Percentiles rank a stretch among this genome's conserved stretches.
Conservation (phyloP, 2,888 invertebrate genomes). For the Pantelozetes paolii region DNA sequence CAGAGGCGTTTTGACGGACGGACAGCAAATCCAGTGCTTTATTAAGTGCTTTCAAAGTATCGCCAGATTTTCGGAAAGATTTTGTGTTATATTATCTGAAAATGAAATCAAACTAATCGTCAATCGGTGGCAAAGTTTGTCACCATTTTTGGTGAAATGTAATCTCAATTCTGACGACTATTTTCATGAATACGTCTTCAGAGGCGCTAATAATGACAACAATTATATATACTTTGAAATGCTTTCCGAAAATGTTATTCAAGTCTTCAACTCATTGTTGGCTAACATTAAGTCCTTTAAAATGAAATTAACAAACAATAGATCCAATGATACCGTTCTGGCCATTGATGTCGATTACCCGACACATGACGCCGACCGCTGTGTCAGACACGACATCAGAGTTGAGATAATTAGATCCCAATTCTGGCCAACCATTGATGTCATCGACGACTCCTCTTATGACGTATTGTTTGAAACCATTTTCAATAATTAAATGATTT, state of each 20-base stretch:
- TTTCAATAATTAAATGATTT: background rate
- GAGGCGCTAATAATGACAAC: background rate
- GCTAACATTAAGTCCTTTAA: slow-evolving; percentile 3
- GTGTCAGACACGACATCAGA: background rate
- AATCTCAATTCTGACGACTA: background rate
- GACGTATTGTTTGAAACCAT: background rate
- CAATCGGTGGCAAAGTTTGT: background rate
- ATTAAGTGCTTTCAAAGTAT: background rate
- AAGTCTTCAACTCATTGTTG: background rate
- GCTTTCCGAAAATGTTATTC: background rate
- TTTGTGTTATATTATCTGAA: background rate
- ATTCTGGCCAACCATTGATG: background rate
- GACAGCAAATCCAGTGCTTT: background rate
- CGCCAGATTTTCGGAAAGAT: background rate
- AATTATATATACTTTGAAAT: background rate
- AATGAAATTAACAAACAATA: background rate
- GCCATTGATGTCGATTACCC: slow-evolving; percentile 9
- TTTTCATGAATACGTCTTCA: background rate
- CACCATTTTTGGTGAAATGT: slow-evolving; percentile 2
- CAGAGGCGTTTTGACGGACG: background rate
- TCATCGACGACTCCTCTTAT: background rate
- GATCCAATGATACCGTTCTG: background rate
- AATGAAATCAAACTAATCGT: background rate
- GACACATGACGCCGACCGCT: slow-evolving; percentile 12
- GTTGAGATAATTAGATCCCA: background rate